Percentiles rank a stretch among this genome's conserved stretches.
phyloP scores from a whole-genome alignment of 1,140 invertebrate genomes.

The Phymastichus coffea region DNA sequence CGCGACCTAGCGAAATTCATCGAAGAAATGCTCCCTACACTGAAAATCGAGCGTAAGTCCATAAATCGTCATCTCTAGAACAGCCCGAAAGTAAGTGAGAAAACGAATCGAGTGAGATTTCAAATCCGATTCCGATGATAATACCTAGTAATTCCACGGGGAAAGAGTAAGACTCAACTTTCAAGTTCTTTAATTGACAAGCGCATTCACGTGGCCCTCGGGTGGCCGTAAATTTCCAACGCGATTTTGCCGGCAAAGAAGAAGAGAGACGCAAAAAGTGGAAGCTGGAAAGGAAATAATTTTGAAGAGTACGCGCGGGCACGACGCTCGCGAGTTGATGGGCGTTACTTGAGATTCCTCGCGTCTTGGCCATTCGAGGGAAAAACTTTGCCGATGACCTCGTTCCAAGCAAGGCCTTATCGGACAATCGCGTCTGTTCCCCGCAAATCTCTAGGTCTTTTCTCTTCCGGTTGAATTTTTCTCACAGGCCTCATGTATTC shows the following conservation, averaged over 20 bases:
- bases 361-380: conserved; percentile 21
- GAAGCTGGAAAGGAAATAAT: neutral
- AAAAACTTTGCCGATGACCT: conserved; percentile 35
- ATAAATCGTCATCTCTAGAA: conserved; percentile 2
- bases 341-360: conserved; percentile 29
- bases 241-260: neutral
- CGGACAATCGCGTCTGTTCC: conserved; percentile 14
- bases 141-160: conserved; percentile 1
- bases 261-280: neutral
- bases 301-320: neutral
- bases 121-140: conserved; percentile 14
- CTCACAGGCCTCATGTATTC: neutral
- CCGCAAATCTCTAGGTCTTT: conserved; percentile 1
- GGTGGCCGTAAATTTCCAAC: conserved; percentile 4
- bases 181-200: conserved; percentile 26
- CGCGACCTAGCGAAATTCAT: no score
- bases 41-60: neutral
- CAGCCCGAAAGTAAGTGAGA: neutral
- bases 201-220: neutral
- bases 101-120: conserved; percentile 1
- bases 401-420: conserved; percentile 24
- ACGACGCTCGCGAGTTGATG: no score
- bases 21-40: no score
- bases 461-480: conserved; percentile 10
- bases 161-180: neutral